Evolutionary conservation across 2,113 vertebrate species (phyloP).

Genomic region (Amphiprion ocellaris): DNA sequence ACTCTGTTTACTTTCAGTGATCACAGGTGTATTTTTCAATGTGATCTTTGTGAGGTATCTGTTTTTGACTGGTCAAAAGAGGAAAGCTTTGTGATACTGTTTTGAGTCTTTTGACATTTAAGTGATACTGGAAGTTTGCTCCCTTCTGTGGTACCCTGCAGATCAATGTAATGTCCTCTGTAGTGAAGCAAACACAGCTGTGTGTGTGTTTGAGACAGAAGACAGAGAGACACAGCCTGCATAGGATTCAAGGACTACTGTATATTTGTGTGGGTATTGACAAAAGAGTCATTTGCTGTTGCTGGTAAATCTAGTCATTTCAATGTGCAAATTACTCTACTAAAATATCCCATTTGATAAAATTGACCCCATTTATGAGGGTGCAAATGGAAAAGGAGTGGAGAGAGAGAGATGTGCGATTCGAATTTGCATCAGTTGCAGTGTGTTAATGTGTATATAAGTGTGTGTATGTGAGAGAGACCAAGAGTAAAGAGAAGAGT

Average conservation of each 20-base stretch:
- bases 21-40: too few species aligned
- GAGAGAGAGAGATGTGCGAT: conserved; percentile 23
- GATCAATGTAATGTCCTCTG: not conserved
- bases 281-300: not conserved
- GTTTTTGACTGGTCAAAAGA: too few species aligned
- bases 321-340: conserved; percentile 42
- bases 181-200: not conserved
- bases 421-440: conserved; percentile 46
- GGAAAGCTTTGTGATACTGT: too few species aligned
- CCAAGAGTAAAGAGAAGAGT: not conserved
- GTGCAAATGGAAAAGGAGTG: conserved; percentile 33
- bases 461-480: not conserved
- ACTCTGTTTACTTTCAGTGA: too few species aligned
- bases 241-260: not conserved
- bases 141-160: too few species aligned
- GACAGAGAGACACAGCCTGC: not conserved
- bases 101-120: too few species aligned
- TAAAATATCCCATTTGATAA: conserved; percentile 51
- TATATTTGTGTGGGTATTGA: conserved; percentile 4
- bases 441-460: conserved; percentile 14
- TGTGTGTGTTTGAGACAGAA: not conserved
- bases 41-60: too few species aligned
- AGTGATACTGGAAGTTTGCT: too few species aligned
- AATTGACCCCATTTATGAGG: conserved; percentile 42
- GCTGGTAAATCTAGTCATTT: conserved; percentile 5